Base-by-base conservation (phyloP, 2,113 vertebrate species). In the Rhineura floridana region DNA sequence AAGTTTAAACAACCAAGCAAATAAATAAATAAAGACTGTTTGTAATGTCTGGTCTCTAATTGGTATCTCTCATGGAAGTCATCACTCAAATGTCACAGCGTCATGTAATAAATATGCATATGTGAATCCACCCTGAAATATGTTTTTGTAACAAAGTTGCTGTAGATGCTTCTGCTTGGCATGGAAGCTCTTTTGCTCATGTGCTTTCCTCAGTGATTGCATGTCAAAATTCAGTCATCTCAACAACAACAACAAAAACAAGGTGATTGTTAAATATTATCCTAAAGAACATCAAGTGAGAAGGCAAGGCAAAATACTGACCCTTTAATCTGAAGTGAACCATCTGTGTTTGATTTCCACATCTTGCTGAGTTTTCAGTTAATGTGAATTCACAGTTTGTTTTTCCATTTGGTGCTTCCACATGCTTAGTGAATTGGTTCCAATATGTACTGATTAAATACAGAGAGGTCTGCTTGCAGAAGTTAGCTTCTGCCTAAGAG, bases 311-410 rank as follows among this genome's bases (percentile, higher is more conserved):
- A 77, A 88, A 88, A 77, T 55, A 77, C 85, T 89, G 88, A 94
- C 88, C 88, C 90, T 86, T 88, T 95, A 36, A 88, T 92, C 86
- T 90, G 91, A 95, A 95, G 91, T 81, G 89, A 91, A 93, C 94
- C 92, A 83, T 93, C 89, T 95, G 93, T 93, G 91, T 93, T 93
- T 94, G 91, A 90, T 94, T 96, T 95, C 91, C 92, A 87, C 94
- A 90, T 94, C 93, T 93, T 95, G 89, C 94, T 95, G 93, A 94
- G 92, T 94, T 95, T 93, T 92, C 88, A 93, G 88, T 92, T 90
- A 87, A 93, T 80, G 94, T 92, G 94, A 93, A 92, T 95, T 95
- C 93, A 94, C 95, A 94, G 70, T 94, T 94, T 93, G 92, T 92
- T 67, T 95, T 90, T 88, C 88, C 88, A 80, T 95, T 96, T 95